phyloP scores from a whole-genome alignment of 2,113 vertebrate genomes.

The Brienomyrus longianalis region DNA sequence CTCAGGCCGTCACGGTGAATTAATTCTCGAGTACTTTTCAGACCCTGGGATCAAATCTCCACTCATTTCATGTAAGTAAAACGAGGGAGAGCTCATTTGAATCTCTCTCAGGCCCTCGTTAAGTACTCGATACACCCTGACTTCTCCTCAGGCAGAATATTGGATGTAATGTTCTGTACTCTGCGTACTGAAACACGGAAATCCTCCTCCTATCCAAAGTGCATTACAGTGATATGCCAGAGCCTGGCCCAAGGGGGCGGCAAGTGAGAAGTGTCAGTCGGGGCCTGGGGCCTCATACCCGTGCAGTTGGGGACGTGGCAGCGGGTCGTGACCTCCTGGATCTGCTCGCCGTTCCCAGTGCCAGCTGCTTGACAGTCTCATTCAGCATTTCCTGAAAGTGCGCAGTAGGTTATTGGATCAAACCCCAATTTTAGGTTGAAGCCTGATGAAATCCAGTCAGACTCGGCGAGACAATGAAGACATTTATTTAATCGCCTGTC shows the following conservation, averaged over 20 bases:
- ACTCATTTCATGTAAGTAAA: neutral
- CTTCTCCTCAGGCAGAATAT: neutral
- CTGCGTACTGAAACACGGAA: neutral
- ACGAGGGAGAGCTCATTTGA: neutral
- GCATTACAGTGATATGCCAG: conserved; percentile 19
- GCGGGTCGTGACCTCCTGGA: neutral
- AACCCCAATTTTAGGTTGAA: neutral
- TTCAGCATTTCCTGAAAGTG: neutral
- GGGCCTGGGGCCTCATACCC: conserved; percentile 18
- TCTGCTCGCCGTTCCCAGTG: neutral
- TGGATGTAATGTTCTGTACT: neutral
- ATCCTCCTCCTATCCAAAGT: neutral
- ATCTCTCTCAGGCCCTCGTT: neutral
- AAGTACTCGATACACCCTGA: neutral
- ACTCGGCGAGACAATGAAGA: neutral
- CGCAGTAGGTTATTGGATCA: neutral
- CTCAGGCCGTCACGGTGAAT: conserved; percentile 13
- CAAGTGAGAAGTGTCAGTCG: conserved; percentile 33
- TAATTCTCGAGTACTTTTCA: neutral
- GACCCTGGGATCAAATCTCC: neutral
- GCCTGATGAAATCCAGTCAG: neutral
- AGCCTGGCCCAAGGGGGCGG: conserved; percentile 23
- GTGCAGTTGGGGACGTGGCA: neutral
- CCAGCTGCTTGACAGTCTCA: neutral
- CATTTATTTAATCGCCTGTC: neutral